Evolutionary conservation across 2,797 vertebrate genomes (phyloP), one percentile per base, ranked within the genome.

Genomic region (Oryzias sinensis): DNA sequence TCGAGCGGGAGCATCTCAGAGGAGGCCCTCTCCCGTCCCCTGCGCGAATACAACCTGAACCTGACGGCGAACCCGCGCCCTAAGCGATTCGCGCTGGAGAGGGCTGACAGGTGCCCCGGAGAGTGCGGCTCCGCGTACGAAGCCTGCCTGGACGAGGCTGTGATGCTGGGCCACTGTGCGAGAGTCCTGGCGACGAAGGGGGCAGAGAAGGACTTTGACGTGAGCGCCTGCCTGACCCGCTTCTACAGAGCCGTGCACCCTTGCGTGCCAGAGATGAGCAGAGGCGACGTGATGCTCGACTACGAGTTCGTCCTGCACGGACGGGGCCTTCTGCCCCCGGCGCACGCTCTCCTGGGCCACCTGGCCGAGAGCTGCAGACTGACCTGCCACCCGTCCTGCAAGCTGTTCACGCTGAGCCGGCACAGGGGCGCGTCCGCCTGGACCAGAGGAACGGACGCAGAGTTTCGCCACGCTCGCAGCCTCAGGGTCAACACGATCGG

Each of bases 181-280:
- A 46, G 66, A 5, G 15, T 66, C 15, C n/a, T 4, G 4, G 44
- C 6, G 22, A 65, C 66, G 0, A 4, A 1, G 0, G 72, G 67
- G 0, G 3, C 50, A 0, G n/a, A 63, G 14, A 59, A 13, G 1
- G 57, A 59, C 15, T 66, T 75, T 41, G 62, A 70, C 27, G 54
- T 75, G n/a, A 74, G 67, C n/a, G 43, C 54, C 4, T 75, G 72
- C n/a, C 22, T 75, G 11, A 45, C 22, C 0, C n/a, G 33, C 17
- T 75, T 75, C 44, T 75, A 75, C 59, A 70, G 67, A 6, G 5
- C 50, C 0, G 51, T 62, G 0, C 72, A 75, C 46, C 67, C 67
- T 0, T 70, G 72, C n/a, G 47, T 75, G 0, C 62, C 48, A 0
- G 62, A 66, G 20, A 70, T 75, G 72, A n/a, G 2, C 2, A 6